These are phyloP conservation scores for Eurystomus gularis DNA, from an alignment of 2,113 vertebrate species.

Conservation along the genomic window DNA sequence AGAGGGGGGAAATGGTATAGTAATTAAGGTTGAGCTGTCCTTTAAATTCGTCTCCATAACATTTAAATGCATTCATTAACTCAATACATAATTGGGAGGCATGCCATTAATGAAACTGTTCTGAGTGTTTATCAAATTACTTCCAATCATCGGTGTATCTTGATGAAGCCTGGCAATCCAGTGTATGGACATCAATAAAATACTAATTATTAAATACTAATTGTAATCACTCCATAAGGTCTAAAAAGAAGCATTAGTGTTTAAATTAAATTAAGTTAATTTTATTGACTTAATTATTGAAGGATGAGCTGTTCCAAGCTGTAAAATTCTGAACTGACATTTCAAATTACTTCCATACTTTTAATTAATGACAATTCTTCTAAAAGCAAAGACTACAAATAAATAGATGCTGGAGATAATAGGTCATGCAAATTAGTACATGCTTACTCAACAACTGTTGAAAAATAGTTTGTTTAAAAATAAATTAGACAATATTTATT, in stretches of 20 bases:
- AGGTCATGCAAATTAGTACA: slow-evolving; percentile 39
- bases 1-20: slow-evolving; percentile 13
- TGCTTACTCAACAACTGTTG: neutral
- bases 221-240: slow-evolving; percentile 67
- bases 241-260: slow-evolving; percentile 55
- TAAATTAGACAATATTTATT: neutral
- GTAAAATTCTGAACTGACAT: slow-evolving; percentile 71
- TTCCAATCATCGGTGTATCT: slow-evolving; percentile 59
- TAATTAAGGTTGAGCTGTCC: slow-evolving; percentile 73
- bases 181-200: slow-evolving; percentile 73
- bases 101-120: slow-evolving; percentile 71
- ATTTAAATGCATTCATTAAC: slow-evolving; percentile 74
- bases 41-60: slow-evolving; percentile 70
- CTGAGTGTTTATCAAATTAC: slow-evolving; percentile 75
- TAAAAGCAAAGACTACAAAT: slow-evolving; percentile 46
- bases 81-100: slow-evolving; percentile 69
- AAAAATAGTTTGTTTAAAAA: slow-evolving; percentile 8
- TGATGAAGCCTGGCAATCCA: slow-evolving; percentile 43
- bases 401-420: slow-evolving; percentile 52
- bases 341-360: slow-evolving; percentile 66
- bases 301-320: slow-evolving; percentile 65
- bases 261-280: slow-evolving; percentile 77
- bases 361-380: slow-evolving; percentile 66
- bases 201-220: slow-evolving; percentile 76
- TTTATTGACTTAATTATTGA: slow-evolving; percentile 78